Base-by-base conservation (phyloP, 2,113 vertebrate genomes). In the Thamnaconus septentrionalis region DNA sequence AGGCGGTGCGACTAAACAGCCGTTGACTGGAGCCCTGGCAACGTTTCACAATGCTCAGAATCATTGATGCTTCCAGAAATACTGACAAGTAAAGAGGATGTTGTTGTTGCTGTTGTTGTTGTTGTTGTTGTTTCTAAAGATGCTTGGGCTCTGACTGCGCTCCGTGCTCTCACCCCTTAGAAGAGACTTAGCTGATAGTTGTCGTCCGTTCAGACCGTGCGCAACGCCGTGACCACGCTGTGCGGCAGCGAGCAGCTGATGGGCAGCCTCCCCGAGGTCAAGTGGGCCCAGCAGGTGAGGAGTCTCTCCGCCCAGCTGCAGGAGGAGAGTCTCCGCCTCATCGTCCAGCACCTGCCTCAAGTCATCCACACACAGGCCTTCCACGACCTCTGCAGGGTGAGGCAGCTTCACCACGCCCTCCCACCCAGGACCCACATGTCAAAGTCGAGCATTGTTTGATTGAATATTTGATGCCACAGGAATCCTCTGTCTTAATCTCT, bases 201-300 rank as follows among this genome's bases (percentile, higher is more conserved):
- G 56, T 76, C 69, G 18, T 82, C 46, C 64, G 67, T 83, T 61
- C 88, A 97, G 95, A 94, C 83, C 65, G 87, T 92, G 65, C 92
- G 92, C 87, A 96, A 93, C 44, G 92, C 92, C 40, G 92, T 95
- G 56, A 91, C 86, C 41, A 82, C 92, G 81, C 85, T 98, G 81
- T 95, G 94, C 89, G 93, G 93, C 84, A 93, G 91, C 43, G 94
- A 96, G 84, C 92, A 92, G 70, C 85, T 98, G 59, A 87, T 96
- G 68, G 86, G 81, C 58, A 94, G 92, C 69, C 90, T 98, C 69
- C 96, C 96, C 31, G 94, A 93, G 75, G 95, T 98, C 59, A 98
- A 94, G 76, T 97, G 96, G 96, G 93, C 95, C 7, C 93, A 96
- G 81, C 76, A 91, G 73, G 92, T 93, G 53, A 65, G 88, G 71